Base-by-base conservation (phyloP, 2,888 invertebrate species). In the Bellardia bayeri region DNA sequence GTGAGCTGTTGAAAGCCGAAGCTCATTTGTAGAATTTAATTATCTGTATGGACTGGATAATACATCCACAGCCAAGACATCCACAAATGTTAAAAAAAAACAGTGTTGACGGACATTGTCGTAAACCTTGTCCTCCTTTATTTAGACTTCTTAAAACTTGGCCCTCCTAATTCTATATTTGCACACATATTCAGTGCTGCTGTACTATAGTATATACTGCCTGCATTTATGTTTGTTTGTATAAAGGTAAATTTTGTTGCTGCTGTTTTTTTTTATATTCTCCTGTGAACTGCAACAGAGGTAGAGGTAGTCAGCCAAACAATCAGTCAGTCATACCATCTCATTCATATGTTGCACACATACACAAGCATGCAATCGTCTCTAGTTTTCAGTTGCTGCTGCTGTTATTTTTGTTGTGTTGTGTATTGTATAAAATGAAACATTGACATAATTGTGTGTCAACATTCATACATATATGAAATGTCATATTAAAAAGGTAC, bases 401-500 rank as follows among this genome's bases (percentile, higher is more conserved):
- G 37, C 40, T 61, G 33, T 75, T 58, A 14, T 58, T 75, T 45
- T 49, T 23, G n/a, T 23, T 23, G 0, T 66, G 14, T 58, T 40
- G 58, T 42, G 49, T 76, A 61, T 69, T 61, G 61, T 71, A 87
- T 78, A 64, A 78, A 85, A 82, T 79, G 85, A 85, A 87, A 87
- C 82, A 87, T 82, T 82, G 87, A 82, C 85, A 87, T 87, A 87
- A 87, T 87, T 87, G 87, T 79, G 82, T 87, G 85, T 85, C 85
- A 87, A 87, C 87, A 85, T 79, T 87, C 82, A 85, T 79, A 85
- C 82, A 85, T 79, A 85, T 79, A 82, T 51, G 68, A 85, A 85
- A 87, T 87, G 87, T 82, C 87, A 85, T 85, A 85, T 82, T 85
- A 75, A 82, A 71, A 82, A 82, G 69, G 51, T 75, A 79, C 56